These are phyloP conservation scores for Gorsachius goisagi DNA, from an alignment of 2,113 vertebrate genomes.

Conservation along the genomic window DNA sequence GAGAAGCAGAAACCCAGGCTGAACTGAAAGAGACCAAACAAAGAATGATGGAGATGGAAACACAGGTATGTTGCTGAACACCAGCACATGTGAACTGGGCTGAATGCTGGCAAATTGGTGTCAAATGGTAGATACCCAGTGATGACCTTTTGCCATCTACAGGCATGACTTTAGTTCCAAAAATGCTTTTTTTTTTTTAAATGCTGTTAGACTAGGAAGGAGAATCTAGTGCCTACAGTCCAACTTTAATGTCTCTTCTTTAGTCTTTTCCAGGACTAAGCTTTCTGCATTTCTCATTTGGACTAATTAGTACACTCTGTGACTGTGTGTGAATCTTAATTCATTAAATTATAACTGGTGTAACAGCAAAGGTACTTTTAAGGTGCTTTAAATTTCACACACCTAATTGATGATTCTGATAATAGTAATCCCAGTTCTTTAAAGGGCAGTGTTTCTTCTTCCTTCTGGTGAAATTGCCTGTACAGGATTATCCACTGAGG, in stretches of 20 bases:
- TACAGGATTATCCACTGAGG: neutral
- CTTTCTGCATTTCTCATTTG: neutral
- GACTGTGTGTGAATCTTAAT: neutral
- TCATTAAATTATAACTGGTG: neutral
- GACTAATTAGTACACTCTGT: neutral
- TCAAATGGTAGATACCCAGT: neutral
- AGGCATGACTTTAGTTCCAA: neutral
- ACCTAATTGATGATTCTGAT: neutral
- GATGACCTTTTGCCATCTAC: neutral
- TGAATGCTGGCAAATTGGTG: neutral
- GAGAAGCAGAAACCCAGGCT: slow-evolving; percentile 93
- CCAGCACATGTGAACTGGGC: neutral
- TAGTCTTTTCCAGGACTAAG: neutral
- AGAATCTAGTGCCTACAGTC: neutral
- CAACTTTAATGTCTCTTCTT: neutral
- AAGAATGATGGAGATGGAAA: slow-evolving; percentile 93
- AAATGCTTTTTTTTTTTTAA: neutral
- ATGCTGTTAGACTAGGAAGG: neutral
- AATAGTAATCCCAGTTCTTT: neutral
- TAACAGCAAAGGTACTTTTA: neutral
- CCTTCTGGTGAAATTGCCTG: neutral
- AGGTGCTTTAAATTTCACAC: neutral
- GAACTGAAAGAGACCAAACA: slow-evolving; percentile 91
- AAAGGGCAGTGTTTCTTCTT: neutral
- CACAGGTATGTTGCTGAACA: slow-evolving; percentile 79